A percentile compares a stretch with the other conserved stretches of the same genome.
Evolutionary conservation across 2,888 invertebrate genomes (phyloP).

Genomic region (Onthophagus sagittarius): DNA sequence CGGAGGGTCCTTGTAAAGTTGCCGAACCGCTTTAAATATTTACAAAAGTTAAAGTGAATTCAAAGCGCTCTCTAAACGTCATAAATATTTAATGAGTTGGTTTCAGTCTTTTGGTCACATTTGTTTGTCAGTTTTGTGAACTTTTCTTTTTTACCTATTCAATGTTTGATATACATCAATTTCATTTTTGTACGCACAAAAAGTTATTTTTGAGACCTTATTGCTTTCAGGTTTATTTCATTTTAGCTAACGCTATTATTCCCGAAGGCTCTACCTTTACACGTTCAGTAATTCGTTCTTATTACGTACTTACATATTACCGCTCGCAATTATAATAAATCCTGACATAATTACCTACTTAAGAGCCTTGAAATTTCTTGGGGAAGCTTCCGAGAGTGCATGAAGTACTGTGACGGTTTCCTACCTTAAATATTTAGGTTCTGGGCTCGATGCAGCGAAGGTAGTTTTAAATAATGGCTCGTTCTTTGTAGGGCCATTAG

Average conservation of each 20-base stretch:
- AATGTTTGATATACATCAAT: neutral
- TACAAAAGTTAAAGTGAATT: constrained; percentile 22
- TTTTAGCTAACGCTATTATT: no score
- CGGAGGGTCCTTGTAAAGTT: constrained; percentile 7
- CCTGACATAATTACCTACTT: constrained; percentile 23
- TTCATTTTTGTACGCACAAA: neutral
- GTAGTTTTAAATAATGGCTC: neutral
- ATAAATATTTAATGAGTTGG: constrained; percentile 20
- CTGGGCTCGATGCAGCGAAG: neutral
- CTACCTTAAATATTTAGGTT: neutral
- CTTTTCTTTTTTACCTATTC: neutral
- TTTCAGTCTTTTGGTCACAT: neutral
- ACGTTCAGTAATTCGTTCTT: constrained; percentile 5
- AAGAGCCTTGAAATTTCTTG: constrained; percentile 18
- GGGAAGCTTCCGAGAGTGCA: neutral
- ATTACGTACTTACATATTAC: constrained; percentile 11
- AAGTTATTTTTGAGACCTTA: no score
- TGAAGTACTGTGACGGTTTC: neutral
- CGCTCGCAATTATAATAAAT: constrained; percentile 21
- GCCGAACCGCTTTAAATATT: constrained; percentile 19
- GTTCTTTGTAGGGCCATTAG: neutral
- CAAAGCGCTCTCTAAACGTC: constrained; percentile 23
- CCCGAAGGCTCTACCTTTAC: neutral
- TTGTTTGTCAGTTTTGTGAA: neutral
- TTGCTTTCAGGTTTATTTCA: no score